These are phyloP conservation scores for Apoderus coryli DNA, from an alignment of 2,888 invertebrate species.

Conservation along the genomic window DNA sequence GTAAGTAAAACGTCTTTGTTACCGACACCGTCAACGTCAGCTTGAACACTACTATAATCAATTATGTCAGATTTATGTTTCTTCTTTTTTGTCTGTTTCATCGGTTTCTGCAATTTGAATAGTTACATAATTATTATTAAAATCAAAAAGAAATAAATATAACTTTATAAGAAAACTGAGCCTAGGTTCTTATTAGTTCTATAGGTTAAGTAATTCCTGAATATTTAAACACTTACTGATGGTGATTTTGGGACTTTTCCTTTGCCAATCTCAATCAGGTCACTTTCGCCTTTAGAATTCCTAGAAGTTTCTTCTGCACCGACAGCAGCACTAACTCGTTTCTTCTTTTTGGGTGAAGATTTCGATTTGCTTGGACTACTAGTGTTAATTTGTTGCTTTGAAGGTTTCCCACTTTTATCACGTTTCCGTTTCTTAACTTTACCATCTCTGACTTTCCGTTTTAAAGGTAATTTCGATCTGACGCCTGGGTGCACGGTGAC, in stretches of 20 bases:
- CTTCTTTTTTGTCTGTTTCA: conserved; percentile 33
- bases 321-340: conserved; percentile 32
- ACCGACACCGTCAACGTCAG: conserved; percentile 37
- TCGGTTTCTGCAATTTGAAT: conserved; percentile 32
- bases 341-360: conserved; percentile 31
- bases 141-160: conserved; percentile 1
- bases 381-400: too few species aligned
- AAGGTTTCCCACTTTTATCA: background rate
- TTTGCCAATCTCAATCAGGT: too few species aligned
- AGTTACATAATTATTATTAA: conserved; percentile 1
- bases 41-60: conserved; percentile 58
- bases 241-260: too few species aligned
- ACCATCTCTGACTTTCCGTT: conserved; percentile 59
- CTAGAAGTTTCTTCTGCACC: conserved; percentile 44
- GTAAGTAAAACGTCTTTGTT: conserved; percentile 27
- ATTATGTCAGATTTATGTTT: conserved; percentile 61
- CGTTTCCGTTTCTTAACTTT: background rate
- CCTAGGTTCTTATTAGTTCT: too few species aligned
- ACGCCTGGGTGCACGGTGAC: conserved; percentile 77
- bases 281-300: too few species aligned
- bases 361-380: conserved; percentile 29
- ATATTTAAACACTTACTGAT: too few species aligned
- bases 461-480: conserved; percentile 73
- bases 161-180: too few species aligned
- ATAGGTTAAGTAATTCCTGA: too few species aligned